A percentile compares a stretch with the other conserved stretches of the same genome.
Evolutionary conservation across 2,888 invertebrate species (phyloP).

Genomic region (Galeruca laticollis): DNA sequence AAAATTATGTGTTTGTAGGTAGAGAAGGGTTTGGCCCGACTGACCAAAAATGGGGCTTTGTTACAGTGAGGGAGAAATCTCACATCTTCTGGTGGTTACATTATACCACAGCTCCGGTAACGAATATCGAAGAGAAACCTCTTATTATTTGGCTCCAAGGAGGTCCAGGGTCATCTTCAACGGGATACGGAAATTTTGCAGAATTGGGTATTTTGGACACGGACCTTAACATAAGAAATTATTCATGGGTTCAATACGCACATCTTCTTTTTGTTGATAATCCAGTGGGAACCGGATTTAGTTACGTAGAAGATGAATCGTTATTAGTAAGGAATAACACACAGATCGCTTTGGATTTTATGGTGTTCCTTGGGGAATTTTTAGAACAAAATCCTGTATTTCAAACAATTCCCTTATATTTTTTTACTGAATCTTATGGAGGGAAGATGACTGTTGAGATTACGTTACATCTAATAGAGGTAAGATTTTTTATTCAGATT

Average conservation of each 20-base stretch:
- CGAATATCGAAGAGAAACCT: constrained; percentile 73
- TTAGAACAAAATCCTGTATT: constrained; percentile 77
- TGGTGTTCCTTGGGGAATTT: constrained; percentile 79
- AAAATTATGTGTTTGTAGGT: constrained; percentile 48
- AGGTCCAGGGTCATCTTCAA: constrained; percentile 59
- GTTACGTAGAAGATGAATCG: constrained; percentile 73
- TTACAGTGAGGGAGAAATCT: constrained; percentile 78
- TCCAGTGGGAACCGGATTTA: constrained; percentile 90
- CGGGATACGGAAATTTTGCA: constrained; percentile 80
- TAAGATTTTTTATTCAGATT: constrained; percentile 5
- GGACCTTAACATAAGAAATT: constrained; percentile 65
- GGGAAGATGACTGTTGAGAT: constrained; percentile 94
- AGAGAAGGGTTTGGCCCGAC: constrained; percentile 70
- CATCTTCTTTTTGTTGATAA: constrained; percentile 91
- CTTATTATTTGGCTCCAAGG: constrained; percentile 87
- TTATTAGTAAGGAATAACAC: constrained; percentile 71
- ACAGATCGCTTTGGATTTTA: constrained; percentile 81
- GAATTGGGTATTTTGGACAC: constrained; percentile 53
- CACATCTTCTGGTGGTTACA: constrained; percentile 90
- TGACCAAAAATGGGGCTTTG: constrained; percentile 81
- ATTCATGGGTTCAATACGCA: constrained; percentile 69
- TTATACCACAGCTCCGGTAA: constrained; percentile 74
- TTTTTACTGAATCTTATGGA: constrained; percentile 92
- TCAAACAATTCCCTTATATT: constrained; percentile 80
- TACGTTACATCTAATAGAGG: constrained; percentile 69